A percentile compares a stretch with the other conserved stretches of the same genome.
phyloP scores from a whole-genome alignment of 2,113 vertebrate genomes.

The Sterrhoptilus dennistouni region DNA sequence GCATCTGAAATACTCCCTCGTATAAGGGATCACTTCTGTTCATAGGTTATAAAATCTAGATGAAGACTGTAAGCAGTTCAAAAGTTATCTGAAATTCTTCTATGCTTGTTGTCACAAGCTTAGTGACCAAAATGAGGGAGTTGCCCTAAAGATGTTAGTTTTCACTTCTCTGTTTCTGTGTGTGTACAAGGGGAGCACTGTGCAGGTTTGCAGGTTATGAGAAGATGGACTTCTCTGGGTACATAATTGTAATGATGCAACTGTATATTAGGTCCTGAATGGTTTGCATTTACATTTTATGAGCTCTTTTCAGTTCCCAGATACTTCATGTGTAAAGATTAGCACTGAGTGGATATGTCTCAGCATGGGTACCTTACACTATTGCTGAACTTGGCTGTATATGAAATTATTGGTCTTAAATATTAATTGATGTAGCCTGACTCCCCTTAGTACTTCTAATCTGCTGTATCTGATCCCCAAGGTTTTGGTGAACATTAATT shows the following conservation, averaged over 20 bases:
- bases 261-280: not conserved
- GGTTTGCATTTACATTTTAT: conserved; percentile 26
- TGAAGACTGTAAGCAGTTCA: not conserved
- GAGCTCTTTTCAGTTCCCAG: conserved; percentile 57
- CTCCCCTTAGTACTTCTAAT: conserved; percentile 72
- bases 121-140: not conserved
- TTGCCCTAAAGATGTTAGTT: not conserved
- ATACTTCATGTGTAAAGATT: not conserved
- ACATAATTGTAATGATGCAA: not conserved
- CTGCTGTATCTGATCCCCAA: conserved; percentile 63
- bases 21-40: not conserved
- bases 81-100: not conserved
- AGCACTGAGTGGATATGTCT: not conserved
- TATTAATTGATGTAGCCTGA: conserved; percentile 76
- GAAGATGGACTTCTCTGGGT: not conserved
- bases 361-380: not conserved
- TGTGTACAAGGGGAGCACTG: not conserved
- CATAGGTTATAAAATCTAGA: not conserved
- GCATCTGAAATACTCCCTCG: not conserved
- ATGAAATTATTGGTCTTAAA: conserved; percentile 71
- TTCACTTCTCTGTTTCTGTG: not conserved
- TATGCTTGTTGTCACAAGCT: not conserved
- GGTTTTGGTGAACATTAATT: conserved; percentile 72
- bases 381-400: conserved; percentile 22
- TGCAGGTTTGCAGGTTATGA: not conserved